These are phyloP conservation scores for Zelleria hepariella DNA, from an alignment of 2,888 invertebrate genomes.

Conservation along the genomic window DNA sequence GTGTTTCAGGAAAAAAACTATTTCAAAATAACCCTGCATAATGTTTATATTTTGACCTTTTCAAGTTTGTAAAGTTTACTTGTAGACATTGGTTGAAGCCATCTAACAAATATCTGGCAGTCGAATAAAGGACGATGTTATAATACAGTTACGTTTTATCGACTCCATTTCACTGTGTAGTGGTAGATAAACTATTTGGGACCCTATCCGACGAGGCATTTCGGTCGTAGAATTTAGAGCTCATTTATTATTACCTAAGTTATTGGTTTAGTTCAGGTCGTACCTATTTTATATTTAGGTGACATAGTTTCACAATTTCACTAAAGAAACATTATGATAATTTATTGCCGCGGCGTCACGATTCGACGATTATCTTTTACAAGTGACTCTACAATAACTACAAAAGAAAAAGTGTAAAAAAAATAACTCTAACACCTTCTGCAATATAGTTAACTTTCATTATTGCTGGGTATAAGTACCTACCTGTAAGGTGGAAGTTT, in stretches of 20 bases:
- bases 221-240: not conserved
- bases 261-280: not conserved
- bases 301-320: not conserved
- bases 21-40: too few relatives aligned
- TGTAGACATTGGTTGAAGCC: not conserved
- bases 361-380: too few relatives aligned
- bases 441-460: too few relatives aligned
- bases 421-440: too few relatives aligned
- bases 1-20: too few relatives aligned
- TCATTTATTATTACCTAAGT: not conserved
- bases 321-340: not conserved
- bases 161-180: not conserved
- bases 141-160: not conserved
- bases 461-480: too few relatives aligned
- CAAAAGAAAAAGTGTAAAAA: too few relatives aligned
- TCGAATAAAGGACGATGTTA: not conserved
- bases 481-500: too few relatives aligned
- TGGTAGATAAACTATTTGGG: not conserved
- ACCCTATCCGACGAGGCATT: not conserved
- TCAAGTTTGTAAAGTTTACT: too few relatives aligned
- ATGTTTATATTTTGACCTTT: too few relatives aligned
- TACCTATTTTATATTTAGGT: not conserved
- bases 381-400: too few relatives aligned
- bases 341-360: too few relatives aligned
- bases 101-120: not conserved